Base-by-base conservation (phyloP, 53 echinoderm and acorn worm species). In the Zoroaster sp. region DNA sequence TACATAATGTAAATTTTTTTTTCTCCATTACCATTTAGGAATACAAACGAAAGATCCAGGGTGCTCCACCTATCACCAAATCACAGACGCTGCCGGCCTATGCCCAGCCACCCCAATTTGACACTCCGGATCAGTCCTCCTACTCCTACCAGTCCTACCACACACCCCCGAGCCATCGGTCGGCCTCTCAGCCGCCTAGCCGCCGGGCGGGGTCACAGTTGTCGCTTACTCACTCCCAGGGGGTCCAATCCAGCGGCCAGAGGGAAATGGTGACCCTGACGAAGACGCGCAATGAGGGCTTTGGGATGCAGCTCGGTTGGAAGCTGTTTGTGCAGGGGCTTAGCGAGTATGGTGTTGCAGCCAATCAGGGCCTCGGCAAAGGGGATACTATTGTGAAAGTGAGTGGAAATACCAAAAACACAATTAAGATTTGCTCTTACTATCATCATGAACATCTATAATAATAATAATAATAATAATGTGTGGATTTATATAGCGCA, bases 231-330 rank as follows among this genome's bases (percentile, higher is more conserved):
- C 38, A 53, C 59, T 75, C 74, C 36, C 59, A 75, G 75, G 42
- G 63, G 18, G 42, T 20, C 30, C 6, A 31, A 6, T 14, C 71
- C 4, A 4, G 40, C 2, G 36, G 37, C 12, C 35, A 72, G 10
- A 66, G 74, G 39, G 82, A 85, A 18, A 71, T 41, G 25, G 52
- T 97, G 36, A 52, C 89, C 0, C 77, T 97, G 37, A 70, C 36
- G 39, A 97, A 97, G 78, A 82, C 72, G 1, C 88, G 88, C 49
- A 93, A 87, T n/a, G 96, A 96, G 91, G 95, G 95, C 36, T 97
- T 92, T 52, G 98, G 98, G 8, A 95, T 97, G 91, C 87, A 93
- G 59, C 90, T 97, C 4, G 95, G 94, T 13, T 94, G 92, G 83
- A 95, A 91, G 71, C 79, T 97, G 40, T 97, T 80, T 70, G 94